Evolutionary conservation across 1,140 invertebrate genomes (phyloP), one percentile per base, ranked within the genome.

Genomic region (Asbolus verrucosus): DNA sequence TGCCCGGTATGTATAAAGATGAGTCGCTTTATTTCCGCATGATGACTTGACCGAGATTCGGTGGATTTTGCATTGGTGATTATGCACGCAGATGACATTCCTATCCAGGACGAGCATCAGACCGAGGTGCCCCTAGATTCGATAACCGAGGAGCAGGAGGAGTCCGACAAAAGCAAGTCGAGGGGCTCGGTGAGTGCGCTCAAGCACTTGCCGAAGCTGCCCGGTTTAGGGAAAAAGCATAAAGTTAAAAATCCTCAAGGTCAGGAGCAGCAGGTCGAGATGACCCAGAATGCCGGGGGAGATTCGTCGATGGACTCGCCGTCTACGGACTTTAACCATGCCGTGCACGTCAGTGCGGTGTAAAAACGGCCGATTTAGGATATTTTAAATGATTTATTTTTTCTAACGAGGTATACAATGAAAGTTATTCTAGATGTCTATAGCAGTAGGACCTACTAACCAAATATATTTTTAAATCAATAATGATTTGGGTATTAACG

Each of bases 1-100:
- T 98, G 69, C 96, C 96, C 86, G 94, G 91, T 93, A 82, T 80
- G 78, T 54, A 59, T 50, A n/a, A 63, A 46, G 16, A 54, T 27
- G 4, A 27, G n/a, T 54, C 13, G 19, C 46, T 27, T 54, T 54
- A 54, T 54, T 54, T 27, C 46, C 24, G 27, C 8, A 11, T 14
- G 6, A 54, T 54, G 46, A 54, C 8, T 54, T 54, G 46, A 54
- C 1, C 9, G 21, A 27, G 14, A 54, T 54, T 6, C n/a, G 21
- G 13, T 54, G 46, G 46, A 54, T 6, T 54, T 54, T 54, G 46
- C 11, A 54, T 54, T 54, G 21, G 19, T 67, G 13, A 33, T 71
- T 54, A 65, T 72, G 21, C 27, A 14, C 67, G 24, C 66, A 81
- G 80, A 81, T 77, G 80, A 81, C 63, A 81, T 81, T 50, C 80